These are phyloP conservation scores for Melanotaenia trifasciata DNA, from an alignment of 2,797 vertebrate genomes.

Conservation along the genomic window DNA sequence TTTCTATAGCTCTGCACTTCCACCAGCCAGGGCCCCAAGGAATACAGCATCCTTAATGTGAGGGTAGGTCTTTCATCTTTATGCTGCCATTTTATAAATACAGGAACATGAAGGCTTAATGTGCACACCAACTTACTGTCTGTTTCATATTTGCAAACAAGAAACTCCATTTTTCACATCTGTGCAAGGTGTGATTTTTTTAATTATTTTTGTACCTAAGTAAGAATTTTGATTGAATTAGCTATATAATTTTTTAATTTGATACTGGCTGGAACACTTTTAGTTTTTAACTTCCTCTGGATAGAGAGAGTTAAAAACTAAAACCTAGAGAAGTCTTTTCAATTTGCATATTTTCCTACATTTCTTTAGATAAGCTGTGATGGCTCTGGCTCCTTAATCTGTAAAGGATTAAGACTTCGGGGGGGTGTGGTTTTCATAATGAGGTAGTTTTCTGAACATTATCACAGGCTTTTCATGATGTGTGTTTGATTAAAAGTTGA, in stretches of 20 bases:
- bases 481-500: background rate
- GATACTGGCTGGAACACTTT: constrained; percentile 18
- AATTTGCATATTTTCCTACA: constrained; percentile 13
- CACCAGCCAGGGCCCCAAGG: constrained; percentile 43
- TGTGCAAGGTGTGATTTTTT: constrained; percentile 8
- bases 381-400: background rate
- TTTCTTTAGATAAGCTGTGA: constrained; percentile 11
- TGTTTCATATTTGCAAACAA: background rate
- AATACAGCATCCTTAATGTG: constrained; percentile 59
- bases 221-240: constrained; percentile 25
- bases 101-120: background rate
- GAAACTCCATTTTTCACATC: background rate
- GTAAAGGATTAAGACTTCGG: constrained; percentile 6
- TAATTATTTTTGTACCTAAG: background rate
- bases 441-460: background rate
- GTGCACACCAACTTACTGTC: background rate
- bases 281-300: background rate
- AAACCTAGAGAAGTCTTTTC: background rate
- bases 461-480: constrained; percentile 1
- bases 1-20: constrained; percentile 43
- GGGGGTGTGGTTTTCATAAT: background rate
- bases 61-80: constrained; percentile 58
- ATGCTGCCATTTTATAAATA: constrained; percentile 33
- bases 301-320: background rate
- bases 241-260: constrained; percentile 20